Evolutionary conservation across 1,140 invertebrate species (phyloP).

Genomic region (Aphaenogaster ashmeadi): DNA sequence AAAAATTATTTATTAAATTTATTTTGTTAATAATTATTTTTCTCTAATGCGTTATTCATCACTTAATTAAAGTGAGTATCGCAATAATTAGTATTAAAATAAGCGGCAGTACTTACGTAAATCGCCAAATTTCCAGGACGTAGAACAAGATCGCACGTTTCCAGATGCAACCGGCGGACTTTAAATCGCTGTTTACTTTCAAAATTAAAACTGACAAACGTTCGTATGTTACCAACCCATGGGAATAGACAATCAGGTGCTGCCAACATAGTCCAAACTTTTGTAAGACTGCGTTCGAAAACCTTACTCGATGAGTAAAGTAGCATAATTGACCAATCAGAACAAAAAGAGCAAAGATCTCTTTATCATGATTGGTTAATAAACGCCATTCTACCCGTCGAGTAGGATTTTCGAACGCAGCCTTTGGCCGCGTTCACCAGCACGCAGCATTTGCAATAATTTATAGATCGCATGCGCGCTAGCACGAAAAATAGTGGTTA

Average conservation of each 20-base stretch:
- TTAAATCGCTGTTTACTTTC: slow-evolving; percentile 42
- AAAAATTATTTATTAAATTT: neutral
- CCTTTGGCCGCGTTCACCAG: too few relatives aligned
- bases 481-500: too few relatives aligned
- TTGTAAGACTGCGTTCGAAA: too few relatives aligned
- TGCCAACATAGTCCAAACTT: neutral
- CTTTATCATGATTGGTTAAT: too few relatives aligned
- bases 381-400: too few relatives aligned
- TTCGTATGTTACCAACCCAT: neutral
- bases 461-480: too few relatives aligned
- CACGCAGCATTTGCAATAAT: too few relatives aligned
- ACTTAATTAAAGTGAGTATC: neutral
- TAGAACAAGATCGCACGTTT: neutral
- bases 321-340: too few relatives aligned
- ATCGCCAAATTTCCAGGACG: neutral
- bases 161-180: neutral
- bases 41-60: neutral
- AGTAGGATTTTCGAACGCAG: too few relatives aligned
- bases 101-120: neutral
- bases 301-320: too few relatives aligned
- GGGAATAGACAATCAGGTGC: neutral
- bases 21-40: neutral
- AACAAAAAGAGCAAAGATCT: too few relatives aligned
- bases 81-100: neutral
- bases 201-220: slow-evolving; percentile 33